Evolutionary conservation across 2,113 vertebrate genomes (phyloP).

Genomic region (Ctenomys sociabilis): DNA sequence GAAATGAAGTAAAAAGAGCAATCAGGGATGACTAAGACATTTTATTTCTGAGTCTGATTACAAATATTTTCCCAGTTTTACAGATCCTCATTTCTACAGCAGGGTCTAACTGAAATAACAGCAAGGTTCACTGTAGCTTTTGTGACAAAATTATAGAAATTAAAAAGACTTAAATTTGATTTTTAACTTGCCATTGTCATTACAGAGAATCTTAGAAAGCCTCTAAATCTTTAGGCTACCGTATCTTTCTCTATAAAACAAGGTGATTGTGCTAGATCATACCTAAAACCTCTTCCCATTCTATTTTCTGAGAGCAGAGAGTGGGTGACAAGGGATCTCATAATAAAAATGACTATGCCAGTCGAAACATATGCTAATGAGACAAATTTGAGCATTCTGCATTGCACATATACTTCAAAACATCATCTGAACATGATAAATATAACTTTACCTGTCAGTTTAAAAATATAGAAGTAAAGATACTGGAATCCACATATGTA

Average conservation of each 20-base stretch:
- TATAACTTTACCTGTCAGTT: background rate
- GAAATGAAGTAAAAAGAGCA: background rate
- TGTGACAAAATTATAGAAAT: background rate
- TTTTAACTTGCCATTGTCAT: background rate
- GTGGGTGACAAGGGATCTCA: background rate
- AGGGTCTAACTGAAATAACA: background rate
- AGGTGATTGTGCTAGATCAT: background rate
- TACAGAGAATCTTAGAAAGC: background rate
- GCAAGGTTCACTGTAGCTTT: background rate
- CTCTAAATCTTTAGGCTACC: background rate
- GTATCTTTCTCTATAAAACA: conserved; percentile 47
- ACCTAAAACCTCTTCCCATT: background rate
- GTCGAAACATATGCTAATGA: background rate
- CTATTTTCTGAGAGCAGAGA: background rate
- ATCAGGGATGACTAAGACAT: background rate
- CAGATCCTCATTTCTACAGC: conserved; percentile 8
- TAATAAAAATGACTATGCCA: background rate
- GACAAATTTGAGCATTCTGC: background rate
- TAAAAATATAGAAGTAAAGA: background rate
- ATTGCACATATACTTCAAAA: background rate
- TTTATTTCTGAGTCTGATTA: background rate
- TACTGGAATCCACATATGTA: background rate
- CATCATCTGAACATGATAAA: background rate
- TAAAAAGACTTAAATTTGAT: background rate
- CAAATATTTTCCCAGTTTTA: background rate